A percentile compares a stretch with the other conserved stretches of the same genome.
Conservation (phyloP, 2,113 vertebrate species). For the Tor tambroides region DNA sequence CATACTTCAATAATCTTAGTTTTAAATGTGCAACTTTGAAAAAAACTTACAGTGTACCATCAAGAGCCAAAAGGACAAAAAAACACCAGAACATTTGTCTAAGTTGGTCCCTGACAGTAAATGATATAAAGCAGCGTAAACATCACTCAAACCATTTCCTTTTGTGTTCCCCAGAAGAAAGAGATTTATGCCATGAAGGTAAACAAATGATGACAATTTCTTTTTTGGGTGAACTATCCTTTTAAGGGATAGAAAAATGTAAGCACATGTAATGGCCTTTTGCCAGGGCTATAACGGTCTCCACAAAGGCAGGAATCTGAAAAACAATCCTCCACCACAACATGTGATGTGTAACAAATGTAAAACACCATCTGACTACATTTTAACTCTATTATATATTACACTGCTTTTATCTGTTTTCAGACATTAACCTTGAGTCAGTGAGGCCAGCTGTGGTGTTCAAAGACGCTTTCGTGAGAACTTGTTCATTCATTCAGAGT, state of each 20-base stretch:
- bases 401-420: neutral
- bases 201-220: neutral
- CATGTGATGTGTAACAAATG: slow-evolving; percentile 11
- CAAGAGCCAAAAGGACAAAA: neutral
- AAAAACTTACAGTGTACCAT: no score
- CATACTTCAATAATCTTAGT: neutral
- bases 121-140: neutral
- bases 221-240: neutral
- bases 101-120: neutral
- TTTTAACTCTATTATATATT: neutral
- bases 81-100: neutral
- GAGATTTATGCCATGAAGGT: neutral
- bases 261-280: neutral
- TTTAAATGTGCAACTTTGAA: neutral
- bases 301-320: slow-evolving; percentile 2
- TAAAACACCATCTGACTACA: slow-evolving; percentile 6
- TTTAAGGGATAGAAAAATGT: slow-evolving; percentile 7
- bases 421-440: neutral
- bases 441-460: neutral
- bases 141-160: neutral
- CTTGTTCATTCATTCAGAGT: neutral
- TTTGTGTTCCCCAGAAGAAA: neutral
- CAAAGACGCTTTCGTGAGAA: neutral
- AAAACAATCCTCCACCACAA: slow-evolving; percentile 14
- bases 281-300: slow-evolving; percentile 11